These are phyloP conservation scores for Erithacus rubecula DNA, from an alignment of 2,797 vertebrate genomes.

Conservation along the genomic window DNA sequence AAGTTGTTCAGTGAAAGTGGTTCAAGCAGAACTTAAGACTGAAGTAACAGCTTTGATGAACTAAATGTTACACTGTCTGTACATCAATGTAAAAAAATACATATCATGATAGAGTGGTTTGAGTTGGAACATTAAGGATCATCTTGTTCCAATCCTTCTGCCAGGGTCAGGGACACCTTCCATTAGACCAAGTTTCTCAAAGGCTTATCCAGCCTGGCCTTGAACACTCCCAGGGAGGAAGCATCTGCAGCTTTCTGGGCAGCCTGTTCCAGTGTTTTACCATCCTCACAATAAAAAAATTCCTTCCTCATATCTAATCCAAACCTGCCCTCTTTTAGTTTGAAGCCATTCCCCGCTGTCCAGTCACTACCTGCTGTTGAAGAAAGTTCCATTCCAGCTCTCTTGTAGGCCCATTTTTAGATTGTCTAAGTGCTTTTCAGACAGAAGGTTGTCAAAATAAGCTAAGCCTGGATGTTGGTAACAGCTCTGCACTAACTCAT, in stretches of 20 bases:
- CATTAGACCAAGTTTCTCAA: background rate
- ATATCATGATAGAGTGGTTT: background rate
- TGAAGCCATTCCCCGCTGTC: background rate
- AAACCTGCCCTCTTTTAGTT: background rate
- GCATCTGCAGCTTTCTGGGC: accelerated
- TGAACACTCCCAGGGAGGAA: background rate
- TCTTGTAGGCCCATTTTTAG: background rate
- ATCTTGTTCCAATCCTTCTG: background rate
- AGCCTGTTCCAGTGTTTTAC: background rate
- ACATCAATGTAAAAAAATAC: too few relatives aligned
- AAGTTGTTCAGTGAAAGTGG: background rate
- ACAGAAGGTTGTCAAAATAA: background rate
- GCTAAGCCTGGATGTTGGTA: background rate
- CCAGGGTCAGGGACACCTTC: background rate
- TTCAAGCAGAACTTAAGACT: background rate
- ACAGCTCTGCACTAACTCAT: background rate
- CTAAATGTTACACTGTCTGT: too few relatives aligned
- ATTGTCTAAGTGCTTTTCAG: background rate
- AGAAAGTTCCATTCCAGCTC: background rate
- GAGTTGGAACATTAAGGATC: background rate
- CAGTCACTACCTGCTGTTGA: background rate
- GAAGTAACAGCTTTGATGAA: background rate
- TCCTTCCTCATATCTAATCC: background rate
- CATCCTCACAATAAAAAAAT: background rate
- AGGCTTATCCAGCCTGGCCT: background rate